These are phyloP conservation scores for Neostethus bicornis DNA, from an alignment of 2,797 vertebrate species.

Conservation along the genomic window DNA sequence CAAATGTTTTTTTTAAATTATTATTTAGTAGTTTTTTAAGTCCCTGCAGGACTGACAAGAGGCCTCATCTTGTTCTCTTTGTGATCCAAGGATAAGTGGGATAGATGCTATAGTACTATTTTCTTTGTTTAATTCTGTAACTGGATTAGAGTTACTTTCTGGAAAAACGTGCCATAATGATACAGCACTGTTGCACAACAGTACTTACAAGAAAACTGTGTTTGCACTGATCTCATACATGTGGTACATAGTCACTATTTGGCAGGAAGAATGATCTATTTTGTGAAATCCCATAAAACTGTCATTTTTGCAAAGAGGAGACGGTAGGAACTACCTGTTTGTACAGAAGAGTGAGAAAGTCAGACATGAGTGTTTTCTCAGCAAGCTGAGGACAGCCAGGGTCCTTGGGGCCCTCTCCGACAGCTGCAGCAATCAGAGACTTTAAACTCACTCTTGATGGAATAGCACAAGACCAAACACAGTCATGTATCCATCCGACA, in stretches of 20 bases:
- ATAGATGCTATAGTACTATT: conserved; percentile 65
- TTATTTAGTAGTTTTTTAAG: conserved; percentile 71
- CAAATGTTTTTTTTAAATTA: conserved; percentile 62
- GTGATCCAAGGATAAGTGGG: conserved; percentile 59
- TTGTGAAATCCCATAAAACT: conserved; percentile 7
- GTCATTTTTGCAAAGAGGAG: conserved; percentile 19
- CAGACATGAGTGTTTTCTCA: conserved; percentile 35
- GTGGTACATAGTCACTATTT: conserved; percentile 23
- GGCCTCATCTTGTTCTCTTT: conserved; percentile 52
- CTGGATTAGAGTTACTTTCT: conserved; percentile 68
- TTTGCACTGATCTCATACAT: conserved; percentile 22
- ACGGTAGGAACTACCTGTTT: conserved; percentile 21
- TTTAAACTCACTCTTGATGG: conserved; percentile 42
- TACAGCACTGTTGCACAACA: conserved; percentile 41
- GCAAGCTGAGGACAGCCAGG: conserved; percentile 37
- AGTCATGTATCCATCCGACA: conserved; percentile 54
- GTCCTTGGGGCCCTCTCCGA: conserved; percentile 49
- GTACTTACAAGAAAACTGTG: conserved; percentile 17
- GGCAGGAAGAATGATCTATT: conserved; percentile 15
- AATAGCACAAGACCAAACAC: conserved; percentile 41
- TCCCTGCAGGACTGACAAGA: conserved; percentile 49
- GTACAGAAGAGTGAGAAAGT: conserved; percentile 11
- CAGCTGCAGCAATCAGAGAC: conserved; percentile 67
- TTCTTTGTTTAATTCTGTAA: conserved; percentile 67
- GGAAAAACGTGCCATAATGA: conserved; percentile 64